Evolutionary conservation across 2,888 invertebrate species (phyloP).

Genomic region (Aproaerema taeniolella): DNA sequence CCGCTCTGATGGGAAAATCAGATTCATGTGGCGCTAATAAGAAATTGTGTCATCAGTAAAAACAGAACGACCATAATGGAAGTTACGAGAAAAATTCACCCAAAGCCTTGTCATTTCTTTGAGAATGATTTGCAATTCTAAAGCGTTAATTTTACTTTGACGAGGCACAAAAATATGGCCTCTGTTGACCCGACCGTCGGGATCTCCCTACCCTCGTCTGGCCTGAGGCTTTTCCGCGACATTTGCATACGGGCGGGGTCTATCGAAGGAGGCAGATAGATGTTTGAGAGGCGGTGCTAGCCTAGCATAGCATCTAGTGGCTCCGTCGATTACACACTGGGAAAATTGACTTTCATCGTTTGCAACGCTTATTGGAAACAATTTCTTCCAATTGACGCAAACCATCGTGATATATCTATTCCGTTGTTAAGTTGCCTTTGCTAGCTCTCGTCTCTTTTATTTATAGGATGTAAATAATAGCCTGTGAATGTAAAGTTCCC

Average conservation of each 20-base stretch:
- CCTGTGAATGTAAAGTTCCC: no score
- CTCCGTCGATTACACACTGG: slow-evolving; percentile 8
- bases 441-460: no score
- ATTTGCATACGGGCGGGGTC: slow-evolving; percentile 71
- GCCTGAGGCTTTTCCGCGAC: slow-evolving; percentile 51
- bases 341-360: slow-evolving; percentile 17
- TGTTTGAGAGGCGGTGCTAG: slow-evolving; percentile 47
- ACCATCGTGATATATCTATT: no score
- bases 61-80: slow-evolving; percentile 51
- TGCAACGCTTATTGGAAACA: slow-evolving; percentile 15
- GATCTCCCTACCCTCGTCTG: background rate
- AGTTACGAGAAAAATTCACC: slow-evolving; percentile 67
- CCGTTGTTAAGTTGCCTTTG: no score
- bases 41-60: slow-evolving; percentile 26
- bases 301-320: slow-evolving; percentile 21
- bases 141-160: slow-evolving; percentile 74
- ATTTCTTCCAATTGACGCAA: slow-evolving; percentile 4
- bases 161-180: slow-evolving; percentile 65
- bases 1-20: slow-evolving; percentile 40
- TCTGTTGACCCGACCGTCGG: slow-evolving; percentile 37
- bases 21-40: slow-evolving; percentile 45
- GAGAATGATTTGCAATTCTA: slow-evolving; percentile 72
- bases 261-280: slow-evolving; percentile 47
- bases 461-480: no score
- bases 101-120: slow-evolving; percentile 64